These are phyloP conservation scores for Potorous gilbertii DNA, from an alignment of 2,797 vertebrate species.

Conservation along the genomic window DNA sequence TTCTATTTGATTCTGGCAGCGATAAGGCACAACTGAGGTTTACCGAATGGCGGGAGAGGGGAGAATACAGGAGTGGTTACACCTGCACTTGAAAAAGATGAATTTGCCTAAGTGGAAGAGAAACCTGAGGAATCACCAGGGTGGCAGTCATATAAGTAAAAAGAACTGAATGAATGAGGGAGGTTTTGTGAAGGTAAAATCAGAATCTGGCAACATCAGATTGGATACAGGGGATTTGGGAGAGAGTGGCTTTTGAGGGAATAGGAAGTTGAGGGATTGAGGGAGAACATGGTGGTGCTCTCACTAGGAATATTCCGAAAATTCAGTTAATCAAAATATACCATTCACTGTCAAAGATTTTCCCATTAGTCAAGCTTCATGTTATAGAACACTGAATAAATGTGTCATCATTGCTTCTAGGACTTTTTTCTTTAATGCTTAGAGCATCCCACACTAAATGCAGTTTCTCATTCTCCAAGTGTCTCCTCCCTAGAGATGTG, in stretches of 20 bases:
- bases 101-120: background rate
- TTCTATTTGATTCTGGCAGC: background rate
- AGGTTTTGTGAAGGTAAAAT: background rate
- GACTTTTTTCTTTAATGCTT: background rate
- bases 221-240: background rate
- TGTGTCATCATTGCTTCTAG: background rate
- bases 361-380: constrained; percentile 34
- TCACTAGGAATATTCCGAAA: background rate
- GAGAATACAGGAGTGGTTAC: background rate
- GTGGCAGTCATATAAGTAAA: background rate
- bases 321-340: background rate
- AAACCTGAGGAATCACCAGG: background rate
- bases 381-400: constrained; percentile 5
- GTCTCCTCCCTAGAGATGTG: constrained; percentile 11
- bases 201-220: background rate
- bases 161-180: background rate
- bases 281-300: background rate
- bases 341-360: background rate
- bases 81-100: background rate
- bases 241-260: background rate
- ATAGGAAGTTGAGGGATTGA: background rate
- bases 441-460: background rate
- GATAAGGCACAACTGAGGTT: background rate
- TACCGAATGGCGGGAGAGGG: background rate
- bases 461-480: constrained; percentile 18